Evolutionary conservation across 2,888 invertebrate species (phyloP).

Genomic region (Archips crataeganus): DNA sequence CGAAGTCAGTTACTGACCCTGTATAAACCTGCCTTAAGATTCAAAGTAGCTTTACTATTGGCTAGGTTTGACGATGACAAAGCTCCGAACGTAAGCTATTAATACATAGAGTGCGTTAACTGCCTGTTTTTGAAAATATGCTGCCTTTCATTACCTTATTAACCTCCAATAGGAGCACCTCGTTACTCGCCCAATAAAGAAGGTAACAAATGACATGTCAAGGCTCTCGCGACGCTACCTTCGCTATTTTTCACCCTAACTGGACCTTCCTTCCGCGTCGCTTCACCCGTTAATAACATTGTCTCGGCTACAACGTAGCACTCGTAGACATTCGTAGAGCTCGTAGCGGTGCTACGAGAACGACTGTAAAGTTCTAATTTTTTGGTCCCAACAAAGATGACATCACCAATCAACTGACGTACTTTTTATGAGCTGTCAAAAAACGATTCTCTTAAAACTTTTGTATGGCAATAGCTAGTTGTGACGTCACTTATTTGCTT

Average conservation of each 20-base stretch:
- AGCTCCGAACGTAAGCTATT: no score
- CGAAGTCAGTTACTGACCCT: no score
- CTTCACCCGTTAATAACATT: conserved; percentile 49
- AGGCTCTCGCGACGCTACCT: conserved; percentile 25
- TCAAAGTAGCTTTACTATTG: no score
- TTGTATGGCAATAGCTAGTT: no score
- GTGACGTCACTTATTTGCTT: no score
- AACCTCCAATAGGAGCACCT: conserved; percentile 2
- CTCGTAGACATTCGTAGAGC: conserved; percentile 16
- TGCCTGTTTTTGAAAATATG: background rate
- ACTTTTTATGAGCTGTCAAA: no score
- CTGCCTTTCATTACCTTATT: background rate
- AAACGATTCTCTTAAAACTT: no score
- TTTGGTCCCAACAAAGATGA: no score
- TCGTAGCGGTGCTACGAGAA: conserved; percentile 11
- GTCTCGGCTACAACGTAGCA: conserved; percentile 4
- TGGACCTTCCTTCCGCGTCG: conserved; percentile 50
- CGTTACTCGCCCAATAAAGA: conserved; percentile 43
- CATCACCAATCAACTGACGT: no score
- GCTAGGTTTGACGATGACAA: no score
- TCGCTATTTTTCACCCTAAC: conserved; percentile 50
- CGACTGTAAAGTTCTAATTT: background rate
- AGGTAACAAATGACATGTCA: conserved; percentile 50
- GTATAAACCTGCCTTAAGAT: no score
- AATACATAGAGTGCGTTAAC: background rate